These are phyloP conservation scores for Pogona vitticeps DNA, from an alignment of 2,113 vertebrate species.

Conservation along the genomic window DNA sequence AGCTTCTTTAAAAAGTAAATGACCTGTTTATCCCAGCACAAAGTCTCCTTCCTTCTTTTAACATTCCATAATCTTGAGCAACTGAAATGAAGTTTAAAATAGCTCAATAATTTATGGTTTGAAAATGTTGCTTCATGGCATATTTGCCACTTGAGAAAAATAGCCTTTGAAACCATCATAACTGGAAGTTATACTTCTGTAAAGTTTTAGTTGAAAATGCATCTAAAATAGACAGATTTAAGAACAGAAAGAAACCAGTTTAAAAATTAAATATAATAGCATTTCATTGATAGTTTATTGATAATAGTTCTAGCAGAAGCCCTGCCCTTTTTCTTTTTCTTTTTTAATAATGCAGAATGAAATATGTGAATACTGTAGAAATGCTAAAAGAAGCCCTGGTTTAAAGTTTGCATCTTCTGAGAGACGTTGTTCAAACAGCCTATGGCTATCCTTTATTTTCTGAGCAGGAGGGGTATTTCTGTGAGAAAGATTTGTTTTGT, in stretches of 20 bases:
- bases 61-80: neutral
- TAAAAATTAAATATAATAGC: neutral
- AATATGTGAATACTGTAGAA: neutral
- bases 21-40: no score
- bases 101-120: neutral
- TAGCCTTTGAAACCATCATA: neutral
- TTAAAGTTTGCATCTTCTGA: conserved; percentile 1
- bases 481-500: neutral
- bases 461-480: neutral
- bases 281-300: neutral
- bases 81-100: neutral
- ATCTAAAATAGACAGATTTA: neutral
- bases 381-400: neutral
- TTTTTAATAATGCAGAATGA: neutral
- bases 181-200: neutral
- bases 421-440: neutral
- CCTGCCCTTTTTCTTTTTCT: neutral
- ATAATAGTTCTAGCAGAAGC: neutral
- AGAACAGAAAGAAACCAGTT: neutral
- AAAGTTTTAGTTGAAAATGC: no score
- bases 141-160: neutral
- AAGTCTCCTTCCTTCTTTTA: neutral
- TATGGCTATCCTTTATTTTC: neutral
- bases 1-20: no score
- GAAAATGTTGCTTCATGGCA: neutral